These are phyloP conservation scores for Orthosia gothica DNA, from an alignment of 2,888 invertebrate genomes.

Conservation along the genomic window DNA sequence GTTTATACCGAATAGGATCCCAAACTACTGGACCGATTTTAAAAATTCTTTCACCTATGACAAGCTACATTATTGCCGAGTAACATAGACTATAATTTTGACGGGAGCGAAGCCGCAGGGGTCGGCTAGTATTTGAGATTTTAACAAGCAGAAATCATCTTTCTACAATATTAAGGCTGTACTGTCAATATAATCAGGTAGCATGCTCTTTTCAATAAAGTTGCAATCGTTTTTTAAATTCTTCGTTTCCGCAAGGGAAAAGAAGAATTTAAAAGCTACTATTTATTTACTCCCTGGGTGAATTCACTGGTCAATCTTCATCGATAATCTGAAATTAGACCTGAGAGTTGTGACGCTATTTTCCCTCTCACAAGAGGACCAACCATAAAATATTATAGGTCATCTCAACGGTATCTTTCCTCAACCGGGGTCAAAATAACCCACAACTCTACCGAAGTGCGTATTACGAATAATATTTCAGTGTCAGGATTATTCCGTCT, in stretches of 20 bases:
- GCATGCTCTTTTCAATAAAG: background rate
- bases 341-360: background rate
- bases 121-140: too few species aligned
- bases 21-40: too few species aligned
- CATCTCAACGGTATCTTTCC: slow-evolving; percentile 14
- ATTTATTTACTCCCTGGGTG: background rate
- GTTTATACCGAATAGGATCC: too few species aligned
- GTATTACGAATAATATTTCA: slow-evolving; percentile 66
- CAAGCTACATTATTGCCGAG: too few species aligned
- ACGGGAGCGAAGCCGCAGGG: too few species aligned
- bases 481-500: slow-evolving; percentile 55
- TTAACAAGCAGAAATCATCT: too few species aligned
- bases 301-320: background rate
- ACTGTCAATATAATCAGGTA: too few species aligned
- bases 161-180: too few species aligned
- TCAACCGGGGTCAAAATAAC: slow-evolving; percentile 12
- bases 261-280: too few species aligned
- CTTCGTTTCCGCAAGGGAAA: background rate
- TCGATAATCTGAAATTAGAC: background rate
- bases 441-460: slow-evolving; percentile 26
- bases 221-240: background rate
- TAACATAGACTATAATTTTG: too few species aligned
- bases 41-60: too few species aligned
- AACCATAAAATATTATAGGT: slow-evolving; percentile 20
- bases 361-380: background rate